These are phyloP conservation scores for Elmis aenea DNA, from an alignment of 2,888 invertebrate species.

Conservation along the genomic window DNA sequence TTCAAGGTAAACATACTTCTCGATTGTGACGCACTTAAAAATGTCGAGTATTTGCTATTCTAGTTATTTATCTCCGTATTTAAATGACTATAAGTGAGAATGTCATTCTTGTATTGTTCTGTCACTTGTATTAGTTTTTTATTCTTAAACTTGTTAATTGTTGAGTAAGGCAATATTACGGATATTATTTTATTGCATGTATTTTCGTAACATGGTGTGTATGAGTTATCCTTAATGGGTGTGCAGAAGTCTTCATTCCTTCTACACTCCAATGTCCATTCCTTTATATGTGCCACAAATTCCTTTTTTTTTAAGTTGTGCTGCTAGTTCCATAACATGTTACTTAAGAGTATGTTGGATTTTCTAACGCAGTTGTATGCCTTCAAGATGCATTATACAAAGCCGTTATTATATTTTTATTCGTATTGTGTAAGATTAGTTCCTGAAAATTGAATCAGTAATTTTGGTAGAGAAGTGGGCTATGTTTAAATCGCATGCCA, in stretches of 20 bases:
- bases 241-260: slow-evolving; percentile 47
- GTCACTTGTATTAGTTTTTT: slow-evolving; percentile 11
- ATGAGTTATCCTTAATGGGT: slow-evolving; percentile 37
- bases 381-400: background rate
- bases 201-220: slow-evolving; percentile 23
- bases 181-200: slow-evolving; percentile 15
- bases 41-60: no score
- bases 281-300: slow-evolving; percentile 33
- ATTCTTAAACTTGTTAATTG: slow-evolving; percentile 21
- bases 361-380: background rate
- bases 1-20: no score
- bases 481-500: background rate
- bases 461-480: background rate
- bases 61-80: background rate
- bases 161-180: slow-evolving; percentile 25
- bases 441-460: background rate
- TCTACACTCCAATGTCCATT: slow-evolving; percentile 45
- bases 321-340: background rate
- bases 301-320: slow-evolving; percentile 19
- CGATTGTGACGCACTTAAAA: no score
- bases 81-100: background rate
- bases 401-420: background rate
- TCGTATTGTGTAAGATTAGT: background rate
- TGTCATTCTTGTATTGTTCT: slow-evolving; percentile 19
- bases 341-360: background rate